Base-by-base conservation (phyloP, 2,113 vertebrate genomes). In the Aix galericulata region DNA sequence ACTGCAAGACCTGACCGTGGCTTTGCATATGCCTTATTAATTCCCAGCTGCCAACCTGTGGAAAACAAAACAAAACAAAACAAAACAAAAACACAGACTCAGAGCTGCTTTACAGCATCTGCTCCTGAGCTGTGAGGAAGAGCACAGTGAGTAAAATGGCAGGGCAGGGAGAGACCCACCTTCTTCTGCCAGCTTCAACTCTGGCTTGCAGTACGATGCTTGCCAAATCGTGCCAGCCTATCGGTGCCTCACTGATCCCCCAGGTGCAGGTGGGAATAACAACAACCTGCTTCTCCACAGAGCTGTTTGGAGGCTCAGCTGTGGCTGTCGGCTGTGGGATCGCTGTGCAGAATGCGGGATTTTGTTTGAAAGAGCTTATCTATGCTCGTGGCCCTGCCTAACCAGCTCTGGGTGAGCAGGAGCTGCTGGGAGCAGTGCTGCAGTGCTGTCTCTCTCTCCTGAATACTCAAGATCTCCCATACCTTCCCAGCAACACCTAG, bases 331-430 rank as follows among this genome's bases (percentile, higher is more conserved):
- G 8, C 52, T 78, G 32, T 0, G 6, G 78, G 52, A 89, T 10
- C 18, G 34, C 8, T 17, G 29, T 52, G 71, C 22, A 85, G 50
- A 91, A 73, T 59, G 40, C 73, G 22, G 9, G 36, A 17, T n/a
- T 55, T 89, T 91, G 42, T 69, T 85, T 73, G 36, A 76, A 82
- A 67, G n/a, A 74, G 40, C 31, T 91, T 62, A 66, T 94, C 67
- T 87, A 31, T 17, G 17, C 20, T 73, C 52, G 46, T 76, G 82
- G 81, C 44, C 27, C 71, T 85, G 87, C 25, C 59, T 80, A 86
- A 90, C 72, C 55, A 91, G 72, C 66, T 86, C 62, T 0, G 1
- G 8, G 38, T 53, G 62, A 73, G 40, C 38, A 60, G 73, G 31
- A 88, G 17, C 20, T 53, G 72, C 67, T 86, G 0, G 0, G 4